Conservation (phyloP, 1,140 invertebrate species). For the Drosophila bipectinata region DNA sequence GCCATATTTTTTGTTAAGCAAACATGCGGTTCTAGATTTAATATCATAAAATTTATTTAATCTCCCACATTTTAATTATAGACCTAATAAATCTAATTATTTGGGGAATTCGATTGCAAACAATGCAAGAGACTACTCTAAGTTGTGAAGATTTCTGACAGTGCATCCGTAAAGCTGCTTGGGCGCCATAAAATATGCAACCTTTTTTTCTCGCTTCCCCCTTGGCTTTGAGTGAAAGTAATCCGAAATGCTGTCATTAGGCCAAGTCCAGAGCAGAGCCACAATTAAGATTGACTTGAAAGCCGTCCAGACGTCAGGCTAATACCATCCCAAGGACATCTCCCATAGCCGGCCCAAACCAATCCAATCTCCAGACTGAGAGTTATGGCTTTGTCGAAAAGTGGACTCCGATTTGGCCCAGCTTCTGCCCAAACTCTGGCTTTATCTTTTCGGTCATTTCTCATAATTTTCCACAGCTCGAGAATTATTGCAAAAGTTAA, state of each 20-base stretch:
- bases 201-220: conserved; percentile 31
- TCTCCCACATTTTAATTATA: not conserved
- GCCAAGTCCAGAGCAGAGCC: conserved; percentile 37
- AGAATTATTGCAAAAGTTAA: conserved; percentile 83
- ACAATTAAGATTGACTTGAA: conserved; percentile 80
- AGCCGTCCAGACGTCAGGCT: conserved; percentile 50
- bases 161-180: conserved; percentile 46
- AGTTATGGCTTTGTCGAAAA: conserved; percentile 74
- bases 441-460: conserved; percentile 78
- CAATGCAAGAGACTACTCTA: too few relatives aligned
- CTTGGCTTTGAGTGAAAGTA: conserved; percentile 67
- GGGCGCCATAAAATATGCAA: conserved; percentile 72
- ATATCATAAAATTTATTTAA: not conserved
- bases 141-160: not conserved
- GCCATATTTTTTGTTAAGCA: not conserved
- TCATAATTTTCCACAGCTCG: conserved; percentile 78
- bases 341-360: conserved; percentile 21
- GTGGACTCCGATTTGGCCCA: conserved; percentile 47
- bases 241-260: conserved; percentile 80
- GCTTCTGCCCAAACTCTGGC: conserved; percentile 15
- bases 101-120: not conserved
- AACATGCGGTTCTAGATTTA: not conserved
- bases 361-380: conserved; percentile 47
- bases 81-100: not conserved
- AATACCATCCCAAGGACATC: conserved; percentile 51